phyloP scores from a whole-genome alignment of 2,888 invertebrate genomes.

The Apotomis betuletana region DNA sequence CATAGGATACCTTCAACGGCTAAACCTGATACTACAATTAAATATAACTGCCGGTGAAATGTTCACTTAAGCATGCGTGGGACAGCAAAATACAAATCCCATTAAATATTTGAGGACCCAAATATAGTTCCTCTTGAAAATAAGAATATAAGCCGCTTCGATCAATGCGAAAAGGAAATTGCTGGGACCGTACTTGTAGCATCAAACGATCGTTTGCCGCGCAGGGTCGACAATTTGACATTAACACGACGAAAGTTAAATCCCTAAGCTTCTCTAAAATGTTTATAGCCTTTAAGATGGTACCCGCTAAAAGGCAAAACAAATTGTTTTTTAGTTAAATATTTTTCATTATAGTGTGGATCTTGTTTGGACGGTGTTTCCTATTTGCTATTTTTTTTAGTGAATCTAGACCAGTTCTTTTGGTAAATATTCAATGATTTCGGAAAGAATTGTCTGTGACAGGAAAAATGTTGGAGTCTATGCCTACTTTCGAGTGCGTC shows the following conservation, averaged over 20 bases:
- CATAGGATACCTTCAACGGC: constrained; percentile 12
- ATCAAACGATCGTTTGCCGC: not conserved
- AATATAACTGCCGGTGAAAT: not conserved
- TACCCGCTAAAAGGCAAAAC: no score
- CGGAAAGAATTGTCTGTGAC: no score
- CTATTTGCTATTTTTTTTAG: no score
- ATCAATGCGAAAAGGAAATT: constrained; percentile 12
- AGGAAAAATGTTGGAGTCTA: no score
- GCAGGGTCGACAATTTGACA: constrained; percentile 11
- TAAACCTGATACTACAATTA: constrained; percentile 12
- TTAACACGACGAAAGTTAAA: constrained; percentile 6
- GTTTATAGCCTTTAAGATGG: no score
- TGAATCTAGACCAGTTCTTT: no score
- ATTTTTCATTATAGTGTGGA: no score
- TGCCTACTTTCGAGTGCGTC: not conserved
- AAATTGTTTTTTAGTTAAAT: no score
- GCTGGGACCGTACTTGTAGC: not conserved
- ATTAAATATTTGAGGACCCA: not conserved
- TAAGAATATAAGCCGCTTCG: not conserved
- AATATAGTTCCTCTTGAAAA: not conserved
- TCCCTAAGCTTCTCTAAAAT: no score
- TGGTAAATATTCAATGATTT: no score
- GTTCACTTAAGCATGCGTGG: no score
- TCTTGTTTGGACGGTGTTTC: no score
- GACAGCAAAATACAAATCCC: not conserved